phyloP scores from a whole-genome alignment of 2,797 vertebrate species.

The Poeciliopsis paucimaculata region DNA sequence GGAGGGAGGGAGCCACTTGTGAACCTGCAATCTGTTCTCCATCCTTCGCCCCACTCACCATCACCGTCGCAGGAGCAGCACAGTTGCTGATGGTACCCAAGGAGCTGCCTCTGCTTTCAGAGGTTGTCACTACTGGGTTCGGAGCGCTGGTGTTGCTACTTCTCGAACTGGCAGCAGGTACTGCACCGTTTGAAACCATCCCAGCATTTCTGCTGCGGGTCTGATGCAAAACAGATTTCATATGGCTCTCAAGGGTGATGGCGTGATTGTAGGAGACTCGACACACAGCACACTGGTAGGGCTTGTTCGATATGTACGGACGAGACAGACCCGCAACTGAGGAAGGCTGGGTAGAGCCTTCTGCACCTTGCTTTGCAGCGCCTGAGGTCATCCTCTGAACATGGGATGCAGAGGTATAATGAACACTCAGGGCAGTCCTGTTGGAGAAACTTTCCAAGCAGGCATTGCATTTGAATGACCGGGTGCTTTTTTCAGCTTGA shows the following conservation, averaged over 20 bases:
- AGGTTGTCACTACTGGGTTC: constrained; percentile 60
- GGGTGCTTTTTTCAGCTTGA: constrained; percentile 70
- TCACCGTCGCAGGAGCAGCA: constrained; percentile 70
- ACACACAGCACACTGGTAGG: constrained; percentile 91
- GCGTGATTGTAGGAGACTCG: constrained; percentile 94
- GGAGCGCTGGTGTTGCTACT: constrained; percentile 51
- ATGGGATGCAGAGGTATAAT: constrained; percentile 91
- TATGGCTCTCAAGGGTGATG: constrained; percentile 91
- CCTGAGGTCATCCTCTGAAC: constrained; percentile 90
- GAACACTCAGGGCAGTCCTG: constrained; percentile 88
- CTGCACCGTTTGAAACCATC: constrained; percentile 70
- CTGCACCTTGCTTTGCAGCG: constrained; percentile 67
- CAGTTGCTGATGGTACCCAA: constrained; percentile 70
- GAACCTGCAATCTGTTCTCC: constrained; percentile 76
- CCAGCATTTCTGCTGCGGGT: constrained; percentile 87
- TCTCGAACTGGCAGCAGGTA: constrained; percentile 53
- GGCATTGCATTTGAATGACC: constrained; percentile 88
- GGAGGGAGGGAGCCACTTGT: constrained; percentile 77
- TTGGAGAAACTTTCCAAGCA: constrained; percentile 90
- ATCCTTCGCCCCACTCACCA: constrained; percentile 76
- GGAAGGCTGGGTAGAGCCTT: constrained; percentile 54
- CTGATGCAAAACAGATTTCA: constrained; percentile 90
- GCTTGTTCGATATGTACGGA: constrained; percentile 86
- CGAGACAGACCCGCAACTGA: constrained; percentile 65
- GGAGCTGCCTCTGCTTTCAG: constrained; percentile 67